Evolutionary conservation across 2,888 invertebrate species (phyloP), one percentile per base, ranked within the genome.

Genomic region (Cataglyphis albicans): DNA sequence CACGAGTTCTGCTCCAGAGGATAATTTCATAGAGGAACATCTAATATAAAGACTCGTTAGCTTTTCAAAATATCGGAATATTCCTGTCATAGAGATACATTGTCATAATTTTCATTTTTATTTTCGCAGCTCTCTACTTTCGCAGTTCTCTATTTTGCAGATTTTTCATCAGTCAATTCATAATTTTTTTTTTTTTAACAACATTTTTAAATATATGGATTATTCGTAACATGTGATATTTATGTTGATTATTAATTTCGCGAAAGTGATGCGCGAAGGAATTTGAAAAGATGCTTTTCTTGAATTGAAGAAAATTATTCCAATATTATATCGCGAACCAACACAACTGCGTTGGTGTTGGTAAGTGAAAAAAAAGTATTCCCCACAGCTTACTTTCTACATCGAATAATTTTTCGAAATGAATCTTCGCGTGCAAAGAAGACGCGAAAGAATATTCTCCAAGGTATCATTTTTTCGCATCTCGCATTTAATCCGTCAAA

Each of bases 21-120:
- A 78, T 44, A 38, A 78, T 70, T 78, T 78, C 70, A 70, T 61
- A 70, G 44, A 78, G 52, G 15, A 18, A 29, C 35, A 64, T 52
- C 25, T 67, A 63, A 32, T 63, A 44, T n/a, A 63, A 21, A 21
- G 35, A 61, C 5, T 55, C n/a, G 59, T 48, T 70, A 59, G 48
- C 12, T 70, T 70, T 44, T 25, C n/a, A 48, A 59, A 70, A 61
- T 35, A n/a, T 70, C 18, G 32, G 25, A 18, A 48, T 70, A 35
- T 59, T 44, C 18, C 18, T 44, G 32, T 70, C 59, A 29, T 44
- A 18, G n/a, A 48, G 7, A 7, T 48, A 78, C 61, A 44, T 21
- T 32, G 21, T 38, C 55, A 25, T 25, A 55, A 0, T 38, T 41
- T 68, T 4, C 21, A 18, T 38, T 64, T 48, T 7, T 7, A 68